phyloP scores from a whole-genome alignment of 2,888 invertebrate genomes.

The Rhabditophanes sp. region DNA sequence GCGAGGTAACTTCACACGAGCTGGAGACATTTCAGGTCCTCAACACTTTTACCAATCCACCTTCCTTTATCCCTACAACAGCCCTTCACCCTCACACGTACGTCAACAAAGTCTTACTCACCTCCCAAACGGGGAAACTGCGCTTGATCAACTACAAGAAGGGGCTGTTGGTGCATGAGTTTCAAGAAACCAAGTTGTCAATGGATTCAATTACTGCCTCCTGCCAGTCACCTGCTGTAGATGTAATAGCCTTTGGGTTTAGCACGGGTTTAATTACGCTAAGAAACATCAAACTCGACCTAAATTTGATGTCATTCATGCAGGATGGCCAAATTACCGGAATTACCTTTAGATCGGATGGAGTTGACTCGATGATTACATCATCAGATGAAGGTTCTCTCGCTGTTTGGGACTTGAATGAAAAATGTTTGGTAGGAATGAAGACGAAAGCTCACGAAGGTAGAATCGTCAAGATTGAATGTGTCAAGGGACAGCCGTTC shows the following conservation, averaged over 20 bases:
- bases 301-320: conserved; percentile 62
- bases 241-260: conserved; percentile 75
- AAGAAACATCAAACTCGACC: conserved; percentile 71
- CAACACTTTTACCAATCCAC: no score
- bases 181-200: conserved; percentile 45
- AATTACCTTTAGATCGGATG: conserved; percentile 36
- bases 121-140: no score
- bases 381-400: conserved; percentile 57
- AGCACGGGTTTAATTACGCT: conserved; percentile 65
- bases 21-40: no score
- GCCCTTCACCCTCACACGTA: conserved; percentile 88
- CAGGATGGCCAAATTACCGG: conserved; percentile 60
- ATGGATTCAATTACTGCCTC: conserved; percentile 51
- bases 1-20: no score
- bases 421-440: conserved; percentile 59
- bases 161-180: conserved; percentile 51
- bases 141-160: conserved; percentile 30
- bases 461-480: conserved; percentile 63
- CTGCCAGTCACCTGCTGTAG: conserved; percentile 75
- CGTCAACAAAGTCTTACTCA: conserved; percentile 84
- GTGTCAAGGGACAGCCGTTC: conserved; percentile 66
- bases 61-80: no score
- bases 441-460: conserved; percentile 61
- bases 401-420: conserved; percentile 72
- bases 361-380: conserved; percentile 25